Evolutionary conservation across 2,113 vertebrate genomes (phyloP).

Genomic region (Pseudopipra pipra): DNA sequence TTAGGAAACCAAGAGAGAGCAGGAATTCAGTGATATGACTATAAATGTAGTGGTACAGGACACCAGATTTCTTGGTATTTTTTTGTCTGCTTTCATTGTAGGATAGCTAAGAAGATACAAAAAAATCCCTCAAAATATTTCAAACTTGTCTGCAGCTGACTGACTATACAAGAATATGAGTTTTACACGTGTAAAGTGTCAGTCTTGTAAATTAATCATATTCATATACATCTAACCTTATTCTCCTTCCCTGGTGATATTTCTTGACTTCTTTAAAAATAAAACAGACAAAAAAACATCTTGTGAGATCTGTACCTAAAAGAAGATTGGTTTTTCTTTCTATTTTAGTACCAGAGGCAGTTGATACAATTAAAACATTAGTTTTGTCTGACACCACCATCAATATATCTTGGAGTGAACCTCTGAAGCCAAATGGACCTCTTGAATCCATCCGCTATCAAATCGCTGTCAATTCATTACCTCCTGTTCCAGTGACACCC

Average conservation of each 20-base stretch:
- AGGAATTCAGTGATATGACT: not conserved
- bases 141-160: not conserved
- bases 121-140: not conserved
- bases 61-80: not conserved
- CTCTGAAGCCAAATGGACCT: conserved; percentile 70
- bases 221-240: not conserved
- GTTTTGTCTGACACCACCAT: conserved; percentile 68
- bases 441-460: conserved; percentile 70
- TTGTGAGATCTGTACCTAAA: not conserved
- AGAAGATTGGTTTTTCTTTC: not conserved
- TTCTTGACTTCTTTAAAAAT: not conserved
- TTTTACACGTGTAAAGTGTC: not conserved
- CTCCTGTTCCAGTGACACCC: conserved; percentile 42
- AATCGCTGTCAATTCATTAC: conserved; percentile 48
- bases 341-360: conserved; percentile 72
- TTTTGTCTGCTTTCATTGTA: not conserved
- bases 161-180: not conserved
- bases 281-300: not conserved
- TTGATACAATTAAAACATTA: not conserved
- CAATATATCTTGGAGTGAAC: conserved; percentile 65
- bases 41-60: not conserved
- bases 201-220: not conserved
- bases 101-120: not conserved
- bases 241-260: not conserved
- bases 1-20: not conserved